phyloP scores from a whole-genome alignment of 35 echinoderm and acorn worm species.

The Strongylocentrotus purpuratus region DNA sequence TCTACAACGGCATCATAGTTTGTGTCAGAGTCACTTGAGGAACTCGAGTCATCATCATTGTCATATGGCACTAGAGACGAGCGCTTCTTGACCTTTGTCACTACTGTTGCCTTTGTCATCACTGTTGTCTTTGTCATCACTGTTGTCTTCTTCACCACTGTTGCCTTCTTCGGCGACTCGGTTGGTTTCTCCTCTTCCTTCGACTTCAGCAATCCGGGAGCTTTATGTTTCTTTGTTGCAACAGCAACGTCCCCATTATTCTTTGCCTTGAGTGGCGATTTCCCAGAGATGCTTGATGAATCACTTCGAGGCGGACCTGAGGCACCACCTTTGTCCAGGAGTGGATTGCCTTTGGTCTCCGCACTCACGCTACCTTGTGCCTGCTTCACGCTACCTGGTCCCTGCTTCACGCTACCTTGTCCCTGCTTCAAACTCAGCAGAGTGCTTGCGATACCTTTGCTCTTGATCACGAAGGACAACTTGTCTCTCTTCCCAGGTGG shows the following conservation, averaged over 20 bases:
- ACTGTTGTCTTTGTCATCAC: not conserved
- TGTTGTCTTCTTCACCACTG: conserved; percentile 27
- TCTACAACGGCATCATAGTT: conserved; percentile 80
- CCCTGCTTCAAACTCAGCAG: conserved; percentile 13
- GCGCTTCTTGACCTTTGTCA: not conserved
- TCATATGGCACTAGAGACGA: conserved; percentile 75
- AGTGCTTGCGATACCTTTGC: conserved; percentile 49
- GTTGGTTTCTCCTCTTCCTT: not conserved
- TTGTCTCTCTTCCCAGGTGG: conserved; percentile 60
- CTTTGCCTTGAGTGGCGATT: not conserved
- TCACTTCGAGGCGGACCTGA: not conserved
- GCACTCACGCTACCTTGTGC: not conserved
- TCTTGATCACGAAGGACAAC: conserved; percentile 67
- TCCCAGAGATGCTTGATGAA: not conserved
- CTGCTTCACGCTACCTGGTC: not conserved
- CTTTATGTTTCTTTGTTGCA: not conserved
- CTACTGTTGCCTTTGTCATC: conserved; percentile 29
- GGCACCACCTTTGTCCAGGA: not conserved
- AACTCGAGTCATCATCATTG: conserved; percentile 66
- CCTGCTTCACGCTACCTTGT: not conserved
- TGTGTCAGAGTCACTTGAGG: conserved; percentile 77
- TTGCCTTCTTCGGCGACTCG: conserved; percentile 25
- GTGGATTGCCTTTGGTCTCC: not conserved
- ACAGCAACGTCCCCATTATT: not conserved
- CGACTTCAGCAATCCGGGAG: not conserved